Evolutionary conservation across 1,140 invertebrate species (phyloP).

Genomic region (Anagrus nilaparvatae): DNA sequence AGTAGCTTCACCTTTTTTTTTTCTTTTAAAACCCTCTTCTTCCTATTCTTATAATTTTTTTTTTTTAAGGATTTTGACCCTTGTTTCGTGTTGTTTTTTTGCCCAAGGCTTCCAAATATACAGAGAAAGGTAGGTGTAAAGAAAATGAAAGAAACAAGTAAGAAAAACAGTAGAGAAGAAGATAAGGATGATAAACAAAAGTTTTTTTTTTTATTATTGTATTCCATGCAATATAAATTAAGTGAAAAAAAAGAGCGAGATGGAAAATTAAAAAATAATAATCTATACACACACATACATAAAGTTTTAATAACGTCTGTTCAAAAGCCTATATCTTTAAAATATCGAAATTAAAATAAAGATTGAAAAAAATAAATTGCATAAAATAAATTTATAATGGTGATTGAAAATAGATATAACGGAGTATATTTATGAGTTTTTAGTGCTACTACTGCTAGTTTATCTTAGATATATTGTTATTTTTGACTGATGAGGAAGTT

Average conservation of each 20-base stretch:
- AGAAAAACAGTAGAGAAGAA: slow-evolving; percentile 16
- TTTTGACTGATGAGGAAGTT: too few species aligned
- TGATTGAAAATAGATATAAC: slow-evolving; percentile 9
- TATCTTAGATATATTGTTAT: too few species aligned
- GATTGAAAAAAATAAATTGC: slow-evolving; percentile 14
- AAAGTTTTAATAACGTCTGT: too few species aligned
- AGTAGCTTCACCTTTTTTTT: too few species aligned
- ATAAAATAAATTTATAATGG: slow-evolving; percentile 11
- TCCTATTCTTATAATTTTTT: slow-evolving; percentile 13
- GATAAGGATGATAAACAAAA: slow-evolving; percentile 26
- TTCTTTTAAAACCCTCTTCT: slow-evolving; percentile 9
- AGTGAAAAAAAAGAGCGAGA: too few species aligned
- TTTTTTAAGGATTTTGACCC: slow-evolving; percentile 40
- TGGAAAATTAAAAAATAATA: too few species aligned
- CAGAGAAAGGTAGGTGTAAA: slow-evolving; percentile 3
- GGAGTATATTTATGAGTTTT: background rate
- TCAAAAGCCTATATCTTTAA: too few species aligned
- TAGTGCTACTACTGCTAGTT: background rate
- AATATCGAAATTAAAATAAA: slow-evolving; percentile 14
- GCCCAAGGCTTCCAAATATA: slow-evolving; percentile 25
- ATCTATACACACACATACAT: too few species aligned
- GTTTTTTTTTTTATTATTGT: slow-evolving; percentile 21
- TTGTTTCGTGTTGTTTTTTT: slow-evolving; percentile 43
- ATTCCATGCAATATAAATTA: too few species aligned
- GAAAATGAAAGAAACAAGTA: slow-evolving; percentile 6